phyloP scores from a whole-genome alignment of 2,888 invertebrate species.

The Dryobotodes eremita region DNA sequence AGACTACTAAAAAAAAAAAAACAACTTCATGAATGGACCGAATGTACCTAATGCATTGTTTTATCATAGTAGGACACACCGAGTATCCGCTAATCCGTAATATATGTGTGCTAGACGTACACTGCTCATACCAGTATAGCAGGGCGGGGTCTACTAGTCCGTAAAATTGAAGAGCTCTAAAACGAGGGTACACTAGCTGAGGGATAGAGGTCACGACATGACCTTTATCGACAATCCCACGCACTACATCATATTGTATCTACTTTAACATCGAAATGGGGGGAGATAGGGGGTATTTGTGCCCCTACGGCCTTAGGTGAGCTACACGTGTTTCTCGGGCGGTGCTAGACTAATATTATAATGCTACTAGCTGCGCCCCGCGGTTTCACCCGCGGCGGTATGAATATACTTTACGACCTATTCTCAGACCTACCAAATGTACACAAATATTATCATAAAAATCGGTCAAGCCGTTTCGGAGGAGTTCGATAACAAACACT shows the following conservation, averaged over 20 bases:
- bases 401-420: no score
- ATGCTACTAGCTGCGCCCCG: no score
- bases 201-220: conserved; percentile 50
- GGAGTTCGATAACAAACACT: no score
- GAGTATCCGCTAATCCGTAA: not conserved
- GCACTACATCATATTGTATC: conserved; percentile 30
- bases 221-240: conserved; percentile 47
- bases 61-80: no score
- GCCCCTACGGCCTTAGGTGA: not conserved
- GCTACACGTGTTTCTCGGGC: conserved; percentile 1
- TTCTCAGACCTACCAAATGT: no score
- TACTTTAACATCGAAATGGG: conserved; percentile 1
- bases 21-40: no score
- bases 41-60: no score
- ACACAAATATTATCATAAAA: no score
- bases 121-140: not conserved
- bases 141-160: conserved; percentile 19
- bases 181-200: conserved; percentile 50
- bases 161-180: conserved; percentile 40
- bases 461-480: no score
- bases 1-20: no score
- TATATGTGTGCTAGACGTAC: not conserved
- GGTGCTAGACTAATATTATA: not conserved
- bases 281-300: not conserved
- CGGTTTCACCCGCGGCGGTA: no score